Percentiles rank a stretch among this genome's conserved stretches.
These are phyloP conservation scores for Oscheius sp. DNA, from an alignment of 2,888 invertebrate genomes.

Conservation along the genomic window DNA sequence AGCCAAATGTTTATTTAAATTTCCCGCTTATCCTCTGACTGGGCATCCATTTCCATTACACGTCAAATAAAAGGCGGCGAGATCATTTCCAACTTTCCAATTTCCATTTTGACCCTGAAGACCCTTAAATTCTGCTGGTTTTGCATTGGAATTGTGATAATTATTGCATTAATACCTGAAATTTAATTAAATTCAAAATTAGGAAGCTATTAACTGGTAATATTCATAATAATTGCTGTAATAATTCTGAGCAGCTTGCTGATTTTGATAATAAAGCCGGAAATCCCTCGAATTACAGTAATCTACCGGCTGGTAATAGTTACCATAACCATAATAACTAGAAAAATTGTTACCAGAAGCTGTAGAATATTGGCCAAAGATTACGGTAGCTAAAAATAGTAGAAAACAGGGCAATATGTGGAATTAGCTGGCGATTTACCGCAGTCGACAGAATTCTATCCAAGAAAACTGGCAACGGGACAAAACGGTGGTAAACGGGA, in stretches of 20 bases:
- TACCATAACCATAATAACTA: slow-evolving; percentile 1
- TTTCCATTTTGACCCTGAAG: slow-evolving; percentile 4
- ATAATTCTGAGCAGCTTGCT: slow-evolving; percentile 1
- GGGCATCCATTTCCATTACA: slow-evolving; percentile 26
- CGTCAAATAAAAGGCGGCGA: slow-evolving; percentile 15
- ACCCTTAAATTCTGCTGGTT: background rate
- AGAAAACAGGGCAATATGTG: too few relatives aligned
- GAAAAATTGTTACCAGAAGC: background rate
- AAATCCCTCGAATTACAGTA: too few relatives aligned
- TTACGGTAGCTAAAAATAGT: background rate
- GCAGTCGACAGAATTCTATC: too few relatives aligned
- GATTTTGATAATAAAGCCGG: background rate
- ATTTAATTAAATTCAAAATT: background rate
- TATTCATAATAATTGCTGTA: slow-evolving; percentile 11
- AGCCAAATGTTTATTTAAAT: too few relatives aligned
- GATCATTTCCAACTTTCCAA: slow-evolving; percentile 16
- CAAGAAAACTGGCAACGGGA: too few relatives aligned
- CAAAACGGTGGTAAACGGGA: too few relatives aligned
- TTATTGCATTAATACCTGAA: background rate
- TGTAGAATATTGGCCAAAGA: background rate
- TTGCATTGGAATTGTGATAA: too few relatives aligned
- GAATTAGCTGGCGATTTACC: too few relatives aligned
- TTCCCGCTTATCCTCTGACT: slow-evolving; percentile 19
- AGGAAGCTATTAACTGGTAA: background rate
- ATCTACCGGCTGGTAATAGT: background rate